phyloP scores from a whole-genome alignment of 2,888 invertebrate genomes.

The Machimus atricapillus region DNA sequence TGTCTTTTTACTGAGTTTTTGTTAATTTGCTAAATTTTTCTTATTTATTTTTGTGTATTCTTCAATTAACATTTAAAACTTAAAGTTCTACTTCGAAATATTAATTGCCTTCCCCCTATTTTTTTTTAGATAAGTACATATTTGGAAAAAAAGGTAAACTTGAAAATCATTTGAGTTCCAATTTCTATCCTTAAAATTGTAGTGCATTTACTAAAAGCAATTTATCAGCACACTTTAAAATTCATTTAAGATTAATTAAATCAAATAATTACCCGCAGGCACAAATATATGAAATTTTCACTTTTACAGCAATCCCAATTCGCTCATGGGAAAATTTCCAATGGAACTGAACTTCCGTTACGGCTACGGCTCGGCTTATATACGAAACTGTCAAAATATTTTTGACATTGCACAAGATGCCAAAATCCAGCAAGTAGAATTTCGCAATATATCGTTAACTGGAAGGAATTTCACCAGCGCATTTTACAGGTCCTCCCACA shows the following conservation, averaged over 20 bases:
- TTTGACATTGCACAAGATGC: constrained; percentile 3
- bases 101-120: too few relatives aligned
- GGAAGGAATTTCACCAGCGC: neutral
- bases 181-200: too few relatives aligned
- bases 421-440: constrained; percentile 37
- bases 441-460: neutral
- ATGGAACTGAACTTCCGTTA: neutral
- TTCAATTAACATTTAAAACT: too few relatives aligned
- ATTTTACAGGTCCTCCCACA: constrained; percentile 19
- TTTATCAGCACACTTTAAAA: neutral
- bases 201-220: neutral
- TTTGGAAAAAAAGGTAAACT: neutral
- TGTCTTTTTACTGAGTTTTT: too few relatives aligned
- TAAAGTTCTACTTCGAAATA: too few relatives aligned
- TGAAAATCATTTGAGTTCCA: neutral
- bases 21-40: too few relatives aligned
- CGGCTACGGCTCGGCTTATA: neutral
- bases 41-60: too few relatives aligned
- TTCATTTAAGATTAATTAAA: neutral
- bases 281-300: neutral
- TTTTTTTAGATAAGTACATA: too few relatives aligned
- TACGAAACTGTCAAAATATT: neutral
- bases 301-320: neutral
- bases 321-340: neutral
- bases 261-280: neutral